These are phyloP conservation scores for Macrotrachela quadricornifera DNA, from an alignment of 1,140 invertebrate genomes.

Conservation along the genomic window DNA sequence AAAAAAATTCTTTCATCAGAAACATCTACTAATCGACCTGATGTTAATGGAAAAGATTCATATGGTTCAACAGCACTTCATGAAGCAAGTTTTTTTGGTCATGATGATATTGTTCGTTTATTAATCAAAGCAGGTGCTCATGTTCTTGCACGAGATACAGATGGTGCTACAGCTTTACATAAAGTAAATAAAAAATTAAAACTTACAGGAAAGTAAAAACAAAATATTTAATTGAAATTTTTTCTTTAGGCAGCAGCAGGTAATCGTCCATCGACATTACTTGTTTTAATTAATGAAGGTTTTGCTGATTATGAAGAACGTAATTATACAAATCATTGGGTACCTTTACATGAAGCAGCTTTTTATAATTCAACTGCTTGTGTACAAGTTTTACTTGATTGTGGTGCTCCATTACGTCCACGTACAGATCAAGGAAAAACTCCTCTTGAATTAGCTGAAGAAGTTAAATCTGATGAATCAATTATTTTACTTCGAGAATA, in stretches of 20 bases:
- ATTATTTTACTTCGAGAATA: too few relatives aligned
- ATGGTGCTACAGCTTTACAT: constrained; percentile 62
- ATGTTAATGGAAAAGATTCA: constrained; percentile 7
- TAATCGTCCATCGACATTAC: neutral
- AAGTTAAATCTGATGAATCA: constrained; percentile 15
- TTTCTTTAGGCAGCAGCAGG: constrained; percentile 6
- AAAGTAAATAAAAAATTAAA: constrained; percentile 26
- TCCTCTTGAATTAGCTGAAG: constrained; percentile 53
- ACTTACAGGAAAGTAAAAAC: constrained; percentile 30
- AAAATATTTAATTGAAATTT: neutral
- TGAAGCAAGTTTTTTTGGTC: constrained; percentile 45
- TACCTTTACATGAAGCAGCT: constrained; percentile 68
- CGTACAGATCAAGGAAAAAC: constrained; percentile 49
- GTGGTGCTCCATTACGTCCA: constrained; percentile 54
- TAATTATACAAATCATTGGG: constrained; percentile 51
- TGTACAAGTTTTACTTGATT: constrained; percentile 28
- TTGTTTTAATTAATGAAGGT: constrained; percentile 29
- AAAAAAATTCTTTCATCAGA: too few relatives aligned
- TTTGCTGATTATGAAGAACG: constrained; percentile 56
- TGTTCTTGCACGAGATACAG: constrained; percentile 56
- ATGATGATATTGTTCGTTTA: constrained; percentile 48
- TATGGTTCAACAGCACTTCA: constrained; percentile 49
- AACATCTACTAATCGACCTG: constrained; percentile 12
- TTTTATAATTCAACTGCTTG: constrained; percentile 25
- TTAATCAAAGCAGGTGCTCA: constrained; percentile 52